A percentile compares a stretch with the other conserved stretches of the same genome.
Conservation (phyloP, 2,113 vertebrate genomes). For the Ia io region DNA sequence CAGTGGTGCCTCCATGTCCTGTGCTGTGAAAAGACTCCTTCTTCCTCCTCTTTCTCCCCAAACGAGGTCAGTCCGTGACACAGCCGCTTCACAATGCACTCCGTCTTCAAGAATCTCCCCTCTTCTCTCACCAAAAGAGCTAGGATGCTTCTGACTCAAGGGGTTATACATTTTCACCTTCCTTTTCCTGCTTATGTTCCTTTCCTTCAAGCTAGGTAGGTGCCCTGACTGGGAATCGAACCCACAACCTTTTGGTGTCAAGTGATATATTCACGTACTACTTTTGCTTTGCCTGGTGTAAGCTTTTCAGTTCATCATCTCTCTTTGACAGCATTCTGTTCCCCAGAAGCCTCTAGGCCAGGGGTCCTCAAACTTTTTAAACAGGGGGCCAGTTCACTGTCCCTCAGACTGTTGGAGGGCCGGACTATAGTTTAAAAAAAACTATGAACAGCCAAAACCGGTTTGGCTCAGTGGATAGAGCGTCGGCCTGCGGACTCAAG, state of each 20-base stretch:
- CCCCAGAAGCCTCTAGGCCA: background rate
- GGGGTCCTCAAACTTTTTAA: too few species aligned
- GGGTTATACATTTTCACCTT: background rate
- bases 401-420: too few species aligned
- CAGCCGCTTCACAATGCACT: background rate
- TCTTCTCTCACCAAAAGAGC: background rate
- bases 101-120: background rate
- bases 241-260: background rate
- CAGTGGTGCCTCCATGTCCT: accelerated
- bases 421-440: too few species aligned
- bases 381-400: too few species aligned
- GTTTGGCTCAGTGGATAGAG: too few species aligned
- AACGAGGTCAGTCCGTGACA: background rate
- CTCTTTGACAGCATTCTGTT: background rate
- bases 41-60: background rate
- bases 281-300: background rate
- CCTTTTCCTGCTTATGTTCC: background rate
- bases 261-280: background rate
- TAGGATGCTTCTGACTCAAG: background rate
- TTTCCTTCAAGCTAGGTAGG: background rate
- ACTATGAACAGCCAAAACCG: too few species aligned
- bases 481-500: too few species aligned
- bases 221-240: background rate
- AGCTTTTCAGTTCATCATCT: background rate
- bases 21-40: background rate